Conservation (phyloP, 1,140 invertebrate genomes). For the Lordiphosa collinella region DNA sequence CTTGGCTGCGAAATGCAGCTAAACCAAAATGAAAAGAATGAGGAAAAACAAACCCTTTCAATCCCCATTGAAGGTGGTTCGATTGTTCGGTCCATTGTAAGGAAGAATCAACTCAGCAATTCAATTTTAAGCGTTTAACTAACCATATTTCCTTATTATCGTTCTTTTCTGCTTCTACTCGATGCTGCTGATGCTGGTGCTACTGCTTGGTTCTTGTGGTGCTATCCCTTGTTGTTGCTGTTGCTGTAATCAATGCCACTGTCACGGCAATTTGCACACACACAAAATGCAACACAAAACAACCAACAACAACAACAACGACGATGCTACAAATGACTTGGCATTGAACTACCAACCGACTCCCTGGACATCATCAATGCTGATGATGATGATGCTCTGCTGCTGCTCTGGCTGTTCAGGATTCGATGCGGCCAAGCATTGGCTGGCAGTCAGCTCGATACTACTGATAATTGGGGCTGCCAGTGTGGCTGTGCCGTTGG, state of each 20-base stretch:
- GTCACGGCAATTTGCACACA: slow-evolving; percentile 75
- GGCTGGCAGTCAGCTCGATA: slow-evolving; percentile 84
- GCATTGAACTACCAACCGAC: slow-evolving; percentile 56
- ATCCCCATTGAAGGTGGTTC: neutral
- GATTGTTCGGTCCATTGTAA: slow-evolving; percentile 8
- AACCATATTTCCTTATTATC: slow-evolving; percentile 75
- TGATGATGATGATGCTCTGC: slow-evolving; percentile 19
- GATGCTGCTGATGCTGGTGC: slow-evolving; percentile 15
- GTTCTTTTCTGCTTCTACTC: slow-evolving; percentile 25
- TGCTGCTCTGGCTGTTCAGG: slow-evolving; percentile 49
- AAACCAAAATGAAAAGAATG: neutral
- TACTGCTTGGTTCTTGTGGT: slow-evolving; percentile 11
- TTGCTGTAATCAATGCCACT: slow-evolving; percentile 73
- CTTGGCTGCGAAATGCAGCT: too few relatives aligned
- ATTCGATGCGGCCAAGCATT: slow-evolving; percentile 82
- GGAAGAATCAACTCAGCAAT: slow-evolving; percentile 45
- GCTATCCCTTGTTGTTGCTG: slow-evolving; percentile 25
- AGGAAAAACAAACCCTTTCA: slow-evolving; percentile 26
- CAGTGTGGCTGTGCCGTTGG: slow-evolving; percentile 84
- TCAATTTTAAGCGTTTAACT: slow-evolving; percentile 74
- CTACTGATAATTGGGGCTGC: slow-evolving; percentile 84
- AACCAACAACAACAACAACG: slow-evolving; percentile 44
- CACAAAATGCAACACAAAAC: slow-evolving; percentile 71
- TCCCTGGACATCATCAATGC: slow-evolving; percentile 59
- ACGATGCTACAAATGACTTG: slow-evolving; percentile 61